phyloP scores from a whole-genome alignment of 2,797 vertebrate genomes.

The Neopelma chrysocephalum region DNA sequence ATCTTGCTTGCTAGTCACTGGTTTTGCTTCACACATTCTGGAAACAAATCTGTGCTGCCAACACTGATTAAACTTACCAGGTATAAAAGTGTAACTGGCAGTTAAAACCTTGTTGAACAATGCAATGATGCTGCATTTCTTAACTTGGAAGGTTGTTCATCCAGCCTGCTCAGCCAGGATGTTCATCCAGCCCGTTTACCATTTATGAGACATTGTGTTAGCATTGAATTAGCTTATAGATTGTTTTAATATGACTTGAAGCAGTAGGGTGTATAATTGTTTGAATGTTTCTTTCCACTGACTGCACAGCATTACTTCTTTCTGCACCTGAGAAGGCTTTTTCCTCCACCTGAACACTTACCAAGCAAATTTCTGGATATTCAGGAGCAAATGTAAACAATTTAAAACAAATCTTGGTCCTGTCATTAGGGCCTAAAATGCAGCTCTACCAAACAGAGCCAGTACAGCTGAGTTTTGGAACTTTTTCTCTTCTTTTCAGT shows the following conservation, averaged over 20 bases:
- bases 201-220: slow-evolving; percentile 66
- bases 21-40: background rate
- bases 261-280: slow-evolving; percentile 68
- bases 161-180: slow-evolving; percentile 36
- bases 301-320: slow-evolving; percentile 60
- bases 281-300: slow-evolving; percentile 65
- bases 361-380: slow-evolving; percentile 65
- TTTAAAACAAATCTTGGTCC: slow-evolving; percentile 55
- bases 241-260: slow-evolving; percentile 72
- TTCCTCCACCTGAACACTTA: slow-evolving; percentile 66
- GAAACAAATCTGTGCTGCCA: slow-evolving; percentile 1
- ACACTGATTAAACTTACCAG: background rate
- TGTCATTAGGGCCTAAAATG: slow-evolving; percentile 52
- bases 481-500: background rate
- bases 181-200: slow-evolving; percentile 47
- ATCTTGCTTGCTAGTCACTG: background rate
- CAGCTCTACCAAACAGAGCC: slow-evolving; percentile 43
- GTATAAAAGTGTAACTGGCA: slow-evolving; percentile 21
- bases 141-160: slow-evolving; percentile 37
- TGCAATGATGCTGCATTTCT: slow-evolving; percentile 17
- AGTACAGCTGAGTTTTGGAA: background rate
- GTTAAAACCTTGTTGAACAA: slow-evolving; percentile 61
- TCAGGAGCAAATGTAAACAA: slow-evolving; percentile 64
- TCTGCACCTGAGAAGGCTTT: slow-evolving; percentile 63
- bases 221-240: slow-evolving; percentile 66